Evolutionary conservation across 2,113 vertebrate genomes (phyloP).

Genomic region (Phodopus roborovskii): DNA sequence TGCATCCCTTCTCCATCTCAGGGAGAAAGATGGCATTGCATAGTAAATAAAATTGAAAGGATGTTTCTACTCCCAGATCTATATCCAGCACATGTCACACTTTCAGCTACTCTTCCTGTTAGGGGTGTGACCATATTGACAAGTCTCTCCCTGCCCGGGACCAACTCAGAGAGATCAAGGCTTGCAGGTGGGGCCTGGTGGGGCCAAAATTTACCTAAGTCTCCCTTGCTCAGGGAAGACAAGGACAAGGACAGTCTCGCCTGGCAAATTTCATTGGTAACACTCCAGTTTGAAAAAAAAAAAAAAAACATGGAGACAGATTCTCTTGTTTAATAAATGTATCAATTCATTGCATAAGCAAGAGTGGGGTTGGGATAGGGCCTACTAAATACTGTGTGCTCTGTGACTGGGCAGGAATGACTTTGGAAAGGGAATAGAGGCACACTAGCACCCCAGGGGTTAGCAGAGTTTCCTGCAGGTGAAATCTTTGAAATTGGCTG

Average conservation of each 20-base stretch:
- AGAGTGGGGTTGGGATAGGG: neutral
- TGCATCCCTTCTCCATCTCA: neutral
- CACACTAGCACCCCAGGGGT: accelerated
- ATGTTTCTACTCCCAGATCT: neutral
- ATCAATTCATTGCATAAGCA: neutral
- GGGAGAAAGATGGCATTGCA: neutral
- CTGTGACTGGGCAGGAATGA: neutral
- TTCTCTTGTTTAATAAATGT: neutral
- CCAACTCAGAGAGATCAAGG: neutral
- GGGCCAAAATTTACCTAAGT: neutral
- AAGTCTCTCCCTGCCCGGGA: neutral
- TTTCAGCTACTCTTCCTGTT: too few relatives aligned
- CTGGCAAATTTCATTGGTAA: neutral
- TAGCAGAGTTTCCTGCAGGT: neutral
- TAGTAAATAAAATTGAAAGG: neutral
- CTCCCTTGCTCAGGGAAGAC: neutral
- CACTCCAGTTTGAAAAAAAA: neutral
- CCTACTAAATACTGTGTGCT: neutral
- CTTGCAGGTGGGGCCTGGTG: neutral
- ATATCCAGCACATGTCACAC: neutral
- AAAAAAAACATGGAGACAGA: neutral
- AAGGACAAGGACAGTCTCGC: too few relatives aligned
- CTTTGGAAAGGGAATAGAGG: neutral
- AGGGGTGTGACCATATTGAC: neutral
- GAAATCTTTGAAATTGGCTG: neutral